Base-by-base conservation (phyloP, 2,797 vertebrate genomes). In the Champsocephalus esox region DNA sequence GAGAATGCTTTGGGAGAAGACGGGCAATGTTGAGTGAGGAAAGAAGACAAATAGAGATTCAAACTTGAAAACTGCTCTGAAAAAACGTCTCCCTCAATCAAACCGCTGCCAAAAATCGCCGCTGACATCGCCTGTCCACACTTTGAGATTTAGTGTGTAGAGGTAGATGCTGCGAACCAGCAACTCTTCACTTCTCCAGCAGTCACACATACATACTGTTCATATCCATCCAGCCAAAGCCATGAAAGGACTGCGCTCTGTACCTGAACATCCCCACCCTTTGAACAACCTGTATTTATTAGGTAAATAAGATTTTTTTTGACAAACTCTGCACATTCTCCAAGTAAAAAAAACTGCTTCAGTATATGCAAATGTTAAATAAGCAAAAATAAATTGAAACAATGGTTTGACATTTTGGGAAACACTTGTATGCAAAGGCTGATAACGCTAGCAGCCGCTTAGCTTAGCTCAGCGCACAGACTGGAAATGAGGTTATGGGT, bases 161-260 rank as follows among this genome's bases (percentile, higher is more conserved):
- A 28, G 24, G 77, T 73, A 19, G 75, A 77, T 71, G 85, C 83
- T 90, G 87, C 89, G 83, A 92, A 88, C 81, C 81, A 81, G 81
- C 79, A 73, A 58, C 74, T 65, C 52, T 10, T 12, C 58, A 41
- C 51, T 0, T 21, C 65, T 49, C 16, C 56, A 32, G 1, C 38
- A 9, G 17, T 76, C 54, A 1, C 11, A 44, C 24, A 0, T 5
- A 8, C 9, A 24, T 45, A 68, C 57, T 79, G 68, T 85, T 73
- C 17, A 24, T 32, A 48, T 34, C 51, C 24, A 12, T 17, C 16
- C 21, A 44, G 24, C 48, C 57, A 75, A 77, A 80, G 49, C 54
- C 60, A 67, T 49, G 57, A 80, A 70, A 61, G 5, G 21, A 84
- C 63, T 62, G 38, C 14, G 13, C 28, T 68, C 59, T 73, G 70